Conservation (phyloP, 2,888 invertebrate species). For the Zygothrica quintamaculata region DNA sequence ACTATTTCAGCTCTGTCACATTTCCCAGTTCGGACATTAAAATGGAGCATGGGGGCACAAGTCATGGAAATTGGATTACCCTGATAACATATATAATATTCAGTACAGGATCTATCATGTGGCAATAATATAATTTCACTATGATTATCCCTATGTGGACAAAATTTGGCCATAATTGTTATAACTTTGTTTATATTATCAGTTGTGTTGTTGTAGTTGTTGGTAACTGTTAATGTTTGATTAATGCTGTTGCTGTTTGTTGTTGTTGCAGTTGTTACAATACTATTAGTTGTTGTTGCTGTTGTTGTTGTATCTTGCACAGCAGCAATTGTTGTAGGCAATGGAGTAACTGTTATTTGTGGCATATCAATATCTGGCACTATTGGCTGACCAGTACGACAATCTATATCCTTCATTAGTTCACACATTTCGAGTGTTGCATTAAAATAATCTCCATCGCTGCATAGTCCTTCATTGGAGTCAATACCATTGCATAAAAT, state of each 20-base stretch:
- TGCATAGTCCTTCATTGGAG: constrained; percentile 77
- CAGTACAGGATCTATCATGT: constrained; percentile 72
- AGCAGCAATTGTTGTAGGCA: background rate
- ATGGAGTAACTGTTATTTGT: no score
- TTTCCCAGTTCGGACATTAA: constrained; percentile 69
- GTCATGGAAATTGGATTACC: constrained; percentile 70
- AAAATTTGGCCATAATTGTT: constrained; percentile 46
- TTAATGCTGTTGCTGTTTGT: background rate
- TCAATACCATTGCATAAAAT: constrained; percentile 76
- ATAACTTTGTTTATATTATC: background rate
- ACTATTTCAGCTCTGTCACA: constrained; percentile 80
- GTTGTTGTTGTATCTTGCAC: no score
- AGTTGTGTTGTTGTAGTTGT: no score
- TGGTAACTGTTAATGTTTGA: no score
- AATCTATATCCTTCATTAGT: constrained; percentile 59
- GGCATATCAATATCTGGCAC: background rate
- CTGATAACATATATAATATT: constrained; percentile 80
- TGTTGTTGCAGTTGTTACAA: background rate
- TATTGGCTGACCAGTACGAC: constrained; percentile 47
- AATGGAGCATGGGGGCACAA: constrained; percentile 78
- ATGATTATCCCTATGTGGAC: constrained; percentile 70
- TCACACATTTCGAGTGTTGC: constrained; percentile 63
- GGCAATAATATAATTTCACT: constrained; percentile 68
- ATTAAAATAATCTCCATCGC: constrained; percentile 68
- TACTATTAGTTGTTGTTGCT: no score